A percentile compares a stretch with the other conserved stretches of the same genome.
Evolutionary conservation across 2,888 invertebrate genomes (phyloP).

Genomic region (Lepas anatifera): DNA sequence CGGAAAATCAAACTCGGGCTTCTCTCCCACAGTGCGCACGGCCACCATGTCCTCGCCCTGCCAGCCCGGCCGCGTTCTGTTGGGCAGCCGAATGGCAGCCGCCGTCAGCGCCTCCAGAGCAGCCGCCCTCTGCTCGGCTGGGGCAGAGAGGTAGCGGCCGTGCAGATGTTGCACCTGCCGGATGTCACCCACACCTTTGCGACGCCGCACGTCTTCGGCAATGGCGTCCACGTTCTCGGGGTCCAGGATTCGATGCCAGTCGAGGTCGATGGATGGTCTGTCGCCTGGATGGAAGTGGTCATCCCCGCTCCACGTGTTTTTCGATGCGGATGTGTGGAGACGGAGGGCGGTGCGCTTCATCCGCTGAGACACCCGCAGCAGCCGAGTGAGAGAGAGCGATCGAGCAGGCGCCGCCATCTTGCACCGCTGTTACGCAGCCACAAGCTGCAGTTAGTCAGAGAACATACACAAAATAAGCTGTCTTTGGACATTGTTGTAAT

Average conservation of each 20-base stretch:
- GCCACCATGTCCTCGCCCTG: not conserved
- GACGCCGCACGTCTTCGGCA: not conserved
- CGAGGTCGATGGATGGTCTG: not conserved
- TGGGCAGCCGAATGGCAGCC: not conserved
- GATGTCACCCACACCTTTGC: conserved; percentile 2
- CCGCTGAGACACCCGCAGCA: no score
- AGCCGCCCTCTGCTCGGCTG: no score
- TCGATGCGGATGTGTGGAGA: no score
- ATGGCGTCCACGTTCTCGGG: no score
- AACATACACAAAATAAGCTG: no score
- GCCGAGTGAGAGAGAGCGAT: no score
- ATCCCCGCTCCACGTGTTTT: no score
- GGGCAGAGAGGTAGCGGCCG: not conserved
- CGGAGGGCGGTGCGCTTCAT: no score
- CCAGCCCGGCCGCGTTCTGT: not conserved
- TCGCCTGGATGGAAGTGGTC: not conserved
- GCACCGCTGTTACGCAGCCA: no score
- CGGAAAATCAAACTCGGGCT: not conserved
- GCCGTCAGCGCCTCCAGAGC: not conserved
- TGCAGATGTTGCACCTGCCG: not conserved
- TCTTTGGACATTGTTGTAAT: no score
- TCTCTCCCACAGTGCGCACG: not conserved
- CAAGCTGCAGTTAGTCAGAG: no score
- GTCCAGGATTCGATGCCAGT: not conserved
- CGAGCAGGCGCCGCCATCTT: no score